A percentile compares a stretch with the other conserved stretches of the same genome.
These are phyloP conservation scores for Coregonus clupeaformis DNA, from an alignment of 2,113 vertebrate genomes.

Conservation along the genomic window DNA sequence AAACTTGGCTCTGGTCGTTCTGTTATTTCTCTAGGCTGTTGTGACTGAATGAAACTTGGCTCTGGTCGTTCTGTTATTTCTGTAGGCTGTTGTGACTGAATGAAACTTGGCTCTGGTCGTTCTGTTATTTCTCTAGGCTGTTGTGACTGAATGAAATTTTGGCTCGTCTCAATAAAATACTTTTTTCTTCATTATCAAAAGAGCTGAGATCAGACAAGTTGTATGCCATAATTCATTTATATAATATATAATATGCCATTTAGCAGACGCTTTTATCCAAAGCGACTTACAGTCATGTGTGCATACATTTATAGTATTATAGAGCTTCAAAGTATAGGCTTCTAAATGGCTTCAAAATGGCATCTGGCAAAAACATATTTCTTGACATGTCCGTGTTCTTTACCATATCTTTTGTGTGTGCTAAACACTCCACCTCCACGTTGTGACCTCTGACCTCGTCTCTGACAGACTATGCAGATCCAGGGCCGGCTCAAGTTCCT, in stretches of 20 bases:
- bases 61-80: no score
- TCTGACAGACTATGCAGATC: slow-evolving; percentile 90
- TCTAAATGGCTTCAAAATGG: background rate
- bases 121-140: no score
- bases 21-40: no score
- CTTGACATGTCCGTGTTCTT: background rate
- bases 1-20: no score
- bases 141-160: no score
- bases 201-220: slow-evolving; percentile 4
- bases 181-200: slow-evolving; percentile 1
- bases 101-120: no score
- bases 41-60: no score
- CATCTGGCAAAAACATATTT: background rate
- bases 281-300: no score
- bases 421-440: background rate
- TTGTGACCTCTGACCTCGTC: background rate
- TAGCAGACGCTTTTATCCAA: no score
- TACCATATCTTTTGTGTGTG: background rate
- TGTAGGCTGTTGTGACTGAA: no score
- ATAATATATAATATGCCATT: no score
- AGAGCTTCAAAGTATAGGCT: background rate
- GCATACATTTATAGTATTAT: no score
- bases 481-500: slow-evolving; percentile 93
- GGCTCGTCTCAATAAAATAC: background rate
- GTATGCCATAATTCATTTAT: background rate